These are phyloP conservation scores for Strongylocentrotus purpuratus DNA, from an alignment of 35 echinoderm and acorn worm genomes.

Conservation along the genomic window DNA sequence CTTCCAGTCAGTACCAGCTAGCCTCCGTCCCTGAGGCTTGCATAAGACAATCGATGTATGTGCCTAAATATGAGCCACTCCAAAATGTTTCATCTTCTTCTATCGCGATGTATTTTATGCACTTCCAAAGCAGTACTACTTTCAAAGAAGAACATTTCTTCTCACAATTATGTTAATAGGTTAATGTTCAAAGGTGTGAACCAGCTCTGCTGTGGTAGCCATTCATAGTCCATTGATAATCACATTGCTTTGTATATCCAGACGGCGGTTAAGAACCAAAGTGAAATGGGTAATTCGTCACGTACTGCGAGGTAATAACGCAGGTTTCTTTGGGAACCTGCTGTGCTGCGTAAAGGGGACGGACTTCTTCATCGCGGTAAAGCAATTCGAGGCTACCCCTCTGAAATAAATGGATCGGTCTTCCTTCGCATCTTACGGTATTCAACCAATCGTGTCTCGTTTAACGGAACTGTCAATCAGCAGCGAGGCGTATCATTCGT, in stretches of 20 bases:
- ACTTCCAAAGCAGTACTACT: neutral
- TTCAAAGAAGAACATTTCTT: neutral
- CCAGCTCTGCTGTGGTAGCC: neutral
- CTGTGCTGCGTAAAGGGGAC: neutral
- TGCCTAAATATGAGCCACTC: neutral
- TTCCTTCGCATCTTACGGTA: slow-evolving; percentile 4
- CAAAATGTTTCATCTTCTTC: neutral
- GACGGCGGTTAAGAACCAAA: neutral
- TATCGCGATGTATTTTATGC: neutral
- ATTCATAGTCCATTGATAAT: slow-evolving; percentile 5
- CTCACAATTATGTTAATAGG: slow-evolving; percentile 10
- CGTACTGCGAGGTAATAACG: neutral
- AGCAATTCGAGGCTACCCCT: neutral
- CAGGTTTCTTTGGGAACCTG: neutral
- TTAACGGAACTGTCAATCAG: slow-evolving; percentile 46
- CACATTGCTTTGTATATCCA: neutral
- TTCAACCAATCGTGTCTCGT: slow-evolving; percentile 48
- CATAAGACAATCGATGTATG: neutral
- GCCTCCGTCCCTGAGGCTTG: neutral
- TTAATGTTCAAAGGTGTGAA: neutral
- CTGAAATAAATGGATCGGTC: neutral
- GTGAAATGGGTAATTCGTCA: slow-evolving; percentile 31
- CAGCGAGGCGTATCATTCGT: slow-evolving; percentile 47
- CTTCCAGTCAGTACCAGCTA: neutral
- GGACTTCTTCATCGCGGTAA: neutral